Base-by-base conservation (phyloP, 1,140 invertebrate genomes). In the Calliopsis andreniformis region DNA sequence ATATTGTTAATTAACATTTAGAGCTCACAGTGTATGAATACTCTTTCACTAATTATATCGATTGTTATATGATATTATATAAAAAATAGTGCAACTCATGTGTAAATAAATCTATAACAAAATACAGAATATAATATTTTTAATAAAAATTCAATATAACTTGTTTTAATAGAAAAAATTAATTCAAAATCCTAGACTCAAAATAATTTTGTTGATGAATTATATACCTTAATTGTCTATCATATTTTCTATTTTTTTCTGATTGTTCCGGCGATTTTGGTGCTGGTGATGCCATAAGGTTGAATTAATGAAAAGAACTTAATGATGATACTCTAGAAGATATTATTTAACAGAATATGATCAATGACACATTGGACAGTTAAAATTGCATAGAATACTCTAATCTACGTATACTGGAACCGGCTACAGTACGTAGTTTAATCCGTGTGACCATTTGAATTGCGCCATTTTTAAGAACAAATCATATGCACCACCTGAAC, bases 241-340 rank as follows among this genome's bases (percentile, higher is more conserved):
- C 97, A 89, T 98, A 97, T 93, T 97, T 97, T 88, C 95, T 94
- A 76, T 92, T 95, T 89, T 96, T 96, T 86, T 97, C 95, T 73
- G 94, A 95, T 83, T 96, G 95, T 89, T 96, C 96, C 7, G 96
- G 96, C 12, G 96, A 97, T 91, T 96, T 96, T 39, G 95, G 95
- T 55, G 94, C 94, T 28, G 95, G 95, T 30, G 95, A 96, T 67
- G 95, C 95, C 95, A 96, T 96, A 25, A 43, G n/a, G 35, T 30
- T 42, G 18, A 49, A 66, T 51, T 35, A 35, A 14, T 62, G 3
- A 62, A 6, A 43, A 56, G 39, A n/a, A 0, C 35, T 20, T 10
- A 32, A n/a, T 56, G 47, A 47, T 47, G 30, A 47, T 10, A 47
- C 42, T 30, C 47, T 47, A 23, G n/a, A 16, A 16, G n/a, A 51